phyloP scores from a whole-genome alignment of 2,888 invertebrate genomes.

The Rhamnusium bicolor region DNA sequence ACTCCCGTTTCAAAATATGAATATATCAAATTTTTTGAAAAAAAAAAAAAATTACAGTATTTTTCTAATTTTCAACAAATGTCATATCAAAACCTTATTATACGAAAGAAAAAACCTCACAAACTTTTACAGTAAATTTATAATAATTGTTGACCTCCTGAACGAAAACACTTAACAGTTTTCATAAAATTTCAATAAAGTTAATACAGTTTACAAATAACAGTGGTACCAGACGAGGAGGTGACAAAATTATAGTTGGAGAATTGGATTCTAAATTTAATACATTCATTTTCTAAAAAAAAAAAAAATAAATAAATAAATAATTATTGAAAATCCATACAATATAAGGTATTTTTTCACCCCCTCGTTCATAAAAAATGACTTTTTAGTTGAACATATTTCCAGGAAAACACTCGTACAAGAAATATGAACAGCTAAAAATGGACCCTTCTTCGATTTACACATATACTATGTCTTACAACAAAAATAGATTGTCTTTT shows the following conservation, averaged over 20 bases:
- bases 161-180: constrained; percentile 40
- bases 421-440: constrained; percentile 51
- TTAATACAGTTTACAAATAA: constrained; percentile 54
- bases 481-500: constrained; percentile 60
- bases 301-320: too few relatives aligned
- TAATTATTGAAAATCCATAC: background rate
- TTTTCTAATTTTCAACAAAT: constrained; percentile 26
- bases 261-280: background rate
- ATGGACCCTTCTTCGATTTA: constrained; percentile 57
- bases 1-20: constrained; percentile 38
- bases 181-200: constrained; percentile 54
- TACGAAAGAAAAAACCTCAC: background rate
- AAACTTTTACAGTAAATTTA: constrained; percentile 8
- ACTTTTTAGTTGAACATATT: constrained; percentile 58
- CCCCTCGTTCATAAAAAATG: constrained; percentile 35
- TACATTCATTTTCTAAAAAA: background rate
- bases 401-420: constrained; percentile 11
- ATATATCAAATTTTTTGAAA: constrained; percentile 26
- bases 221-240: constrained; percentile 40
- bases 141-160: constrained; percentile 21
- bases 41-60: constrained; percentile 15
- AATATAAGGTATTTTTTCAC: constrained; percentile 4
- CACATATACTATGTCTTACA: constrained; percentile 48
- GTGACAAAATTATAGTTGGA: constrained; percentile 4
- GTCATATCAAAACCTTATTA: constrained; percentile 37